Evolutionary conservation across 2,113 vertebrate species (phyloP).

Genomic region (Eolophus roseicapilla): DNA sequence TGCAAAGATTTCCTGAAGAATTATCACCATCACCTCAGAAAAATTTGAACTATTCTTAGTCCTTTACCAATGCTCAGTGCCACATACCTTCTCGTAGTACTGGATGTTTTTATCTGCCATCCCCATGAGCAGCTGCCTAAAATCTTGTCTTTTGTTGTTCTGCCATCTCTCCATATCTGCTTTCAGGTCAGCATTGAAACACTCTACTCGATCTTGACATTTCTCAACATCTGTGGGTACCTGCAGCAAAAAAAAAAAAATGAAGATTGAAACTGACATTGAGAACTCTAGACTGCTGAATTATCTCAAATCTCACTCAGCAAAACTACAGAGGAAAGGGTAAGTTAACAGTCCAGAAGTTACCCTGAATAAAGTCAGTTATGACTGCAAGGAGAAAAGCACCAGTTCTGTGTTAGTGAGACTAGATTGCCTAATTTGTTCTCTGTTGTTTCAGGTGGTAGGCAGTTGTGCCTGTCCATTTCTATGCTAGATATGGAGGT

Average conservation of each 20-base stretch:
- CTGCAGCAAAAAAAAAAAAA: slow-evolving; percentile 64
- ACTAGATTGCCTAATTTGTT: neutral
- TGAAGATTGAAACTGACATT: neutral
- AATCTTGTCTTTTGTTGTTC: slow-evolving; percentile 94
- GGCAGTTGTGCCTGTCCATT: neutral
- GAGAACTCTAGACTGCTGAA: neutral
- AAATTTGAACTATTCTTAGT: neutral
- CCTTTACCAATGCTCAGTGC: neutral
- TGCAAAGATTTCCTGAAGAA: neutral
- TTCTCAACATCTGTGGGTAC: slow-evolving; percentile 92
- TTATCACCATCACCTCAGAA: neutral
- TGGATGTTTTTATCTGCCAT: slow-evolving; percentile 96
- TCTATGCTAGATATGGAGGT: accelerated
- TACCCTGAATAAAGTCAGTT: neutral
- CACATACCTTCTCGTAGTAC: slow-evolving; percentile 92
- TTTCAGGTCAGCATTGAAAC: slow-evolving; percentile 97
- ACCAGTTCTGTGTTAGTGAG: neutral
- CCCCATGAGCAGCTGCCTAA: slow-evolving; percentile 91
- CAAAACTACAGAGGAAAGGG: neutral
- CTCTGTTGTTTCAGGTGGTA: neutral
- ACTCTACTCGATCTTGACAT: slow-evolving; percentile 94
- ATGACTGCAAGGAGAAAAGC: neutral
- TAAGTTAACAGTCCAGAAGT: neutral
- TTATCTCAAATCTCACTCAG: neutral
- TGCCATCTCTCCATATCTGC: slow-evolving; percentile 99